A percentile compares a stretch with the other conserved stretches of the same genome.
Evolutionary conservation across 2,797 vertebrate genomes (phyloP).

Genomic region (Ispidina picta): DNA sequence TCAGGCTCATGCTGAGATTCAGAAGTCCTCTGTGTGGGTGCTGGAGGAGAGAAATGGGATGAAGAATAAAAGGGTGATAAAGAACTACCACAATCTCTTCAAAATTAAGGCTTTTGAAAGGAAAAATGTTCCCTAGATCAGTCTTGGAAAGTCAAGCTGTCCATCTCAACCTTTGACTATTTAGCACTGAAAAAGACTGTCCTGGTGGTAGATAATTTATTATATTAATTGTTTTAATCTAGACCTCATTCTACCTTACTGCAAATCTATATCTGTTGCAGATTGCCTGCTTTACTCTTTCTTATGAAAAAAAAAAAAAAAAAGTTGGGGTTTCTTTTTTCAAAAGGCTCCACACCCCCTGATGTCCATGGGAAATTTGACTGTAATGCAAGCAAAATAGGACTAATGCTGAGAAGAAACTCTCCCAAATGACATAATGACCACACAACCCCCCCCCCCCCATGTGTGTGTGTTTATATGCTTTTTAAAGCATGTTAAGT

Average conservation of each 20-base stretch:
- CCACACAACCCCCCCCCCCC: background rate
- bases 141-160: background rate
- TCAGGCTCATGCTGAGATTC: conserved; percentile 11
- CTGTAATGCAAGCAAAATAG: conserved; percentile 24
- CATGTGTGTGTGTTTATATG: conserved; percentile 31
- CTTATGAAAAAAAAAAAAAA: background rate
- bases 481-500: conserved; percentile 47
- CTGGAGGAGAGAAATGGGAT: background rate
- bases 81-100: background rate
- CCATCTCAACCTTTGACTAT: background rate
- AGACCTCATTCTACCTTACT: background rate
- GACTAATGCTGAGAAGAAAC: conserved; percentile 36
- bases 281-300: background rate
- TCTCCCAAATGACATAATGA: conserved; percentile 33
- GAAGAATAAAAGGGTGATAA: background rate
- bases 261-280: conserved; percentile 14
- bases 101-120: background rate
- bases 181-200: background rate
- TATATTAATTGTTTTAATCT: background rate
- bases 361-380: conserved; percentile 37
- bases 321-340: background rate
- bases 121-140: background rate
- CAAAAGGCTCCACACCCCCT: background rate
- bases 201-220: background rate
- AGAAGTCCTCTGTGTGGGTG: background rate